Conservation (phyloP, 2,888 invertebrate species). For the Caenorhabditis imperialis region DNA sequence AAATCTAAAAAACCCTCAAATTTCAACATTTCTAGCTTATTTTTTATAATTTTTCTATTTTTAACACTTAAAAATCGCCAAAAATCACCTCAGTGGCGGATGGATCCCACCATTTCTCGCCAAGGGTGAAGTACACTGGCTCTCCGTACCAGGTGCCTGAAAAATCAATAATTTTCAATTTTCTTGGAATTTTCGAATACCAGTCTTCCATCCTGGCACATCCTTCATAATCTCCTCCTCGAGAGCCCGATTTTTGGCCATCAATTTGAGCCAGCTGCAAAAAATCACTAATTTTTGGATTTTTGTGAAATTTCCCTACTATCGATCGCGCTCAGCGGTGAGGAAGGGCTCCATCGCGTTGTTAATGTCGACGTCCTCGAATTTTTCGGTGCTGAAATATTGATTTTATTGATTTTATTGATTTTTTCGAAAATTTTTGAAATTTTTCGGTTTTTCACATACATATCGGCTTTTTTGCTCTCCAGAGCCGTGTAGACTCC, state of each 20-base stretch:
- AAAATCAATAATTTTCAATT: background rate
- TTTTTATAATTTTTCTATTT: too few relatives aligned
- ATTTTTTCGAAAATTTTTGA: background rate
- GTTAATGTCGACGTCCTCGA: conserved; percentile 75
- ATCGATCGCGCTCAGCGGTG: conserved; percentile 76
- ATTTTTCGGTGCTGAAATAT: conserved; percentile 70
- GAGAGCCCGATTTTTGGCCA: conserved; percentile 79
- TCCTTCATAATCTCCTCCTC: conserved; percentile 80
- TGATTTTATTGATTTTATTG: background rate
- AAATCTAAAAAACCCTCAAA: background rate
- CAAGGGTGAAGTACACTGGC: conserved; percentile 79
- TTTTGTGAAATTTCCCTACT: conserved; percentile 52
- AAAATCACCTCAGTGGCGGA: conserved; percentile 57
- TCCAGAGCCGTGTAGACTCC: conserved; percentile 63
- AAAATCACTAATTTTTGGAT: background rate
- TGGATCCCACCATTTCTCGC: conserved; percentile 78
- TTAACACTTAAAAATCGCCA: background rate
- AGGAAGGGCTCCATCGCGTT: conserved; percentile 77
- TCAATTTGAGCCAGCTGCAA: conserved; percentile 73
- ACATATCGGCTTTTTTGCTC: conserved; percentile 55
- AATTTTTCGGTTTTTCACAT: conserved; percentile 7
- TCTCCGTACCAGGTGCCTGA: conserved; percentile 80
- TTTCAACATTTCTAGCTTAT: too few relatives aligned
- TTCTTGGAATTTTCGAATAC: background rate
- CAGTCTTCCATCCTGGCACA: conserved; percentile 78